Conservation (phyloP, 2,113 vertebrate species). For the Microcebus jonahi region DNA sequence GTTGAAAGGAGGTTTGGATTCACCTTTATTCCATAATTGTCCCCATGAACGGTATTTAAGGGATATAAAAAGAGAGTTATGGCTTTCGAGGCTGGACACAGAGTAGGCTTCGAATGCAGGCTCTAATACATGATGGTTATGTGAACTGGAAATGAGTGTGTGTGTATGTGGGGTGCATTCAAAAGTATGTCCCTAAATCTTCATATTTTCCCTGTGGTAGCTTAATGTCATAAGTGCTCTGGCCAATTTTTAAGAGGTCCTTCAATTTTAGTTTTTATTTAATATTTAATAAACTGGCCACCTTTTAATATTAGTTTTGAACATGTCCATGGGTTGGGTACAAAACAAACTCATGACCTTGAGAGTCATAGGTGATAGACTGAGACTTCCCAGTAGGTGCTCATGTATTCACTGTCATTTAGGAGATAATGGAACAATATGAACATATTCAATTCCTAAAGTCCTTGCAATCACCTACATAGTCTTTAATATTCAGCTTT, state of each 20-base stretch:
- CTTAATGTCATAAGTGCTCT: not conserved
- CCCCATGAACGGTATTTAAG: not conserved
- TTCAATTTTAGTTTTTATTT: not conserved
- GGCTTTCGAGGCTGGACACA: not conserved
- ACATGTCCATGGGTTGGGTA: not conserved
- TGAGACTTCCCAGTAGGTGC: not conserved
- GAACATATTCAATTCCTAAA: not conserved
- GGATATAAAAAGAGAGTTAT: not conserved
- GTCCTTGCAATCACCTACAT: slow-evolving; percentile 33
- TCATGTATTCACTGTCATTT: not conserved
- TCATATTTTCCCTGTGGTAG: not conserved
- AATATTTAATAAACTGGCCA: not conserved
- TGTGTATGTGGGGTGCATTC: not conserved
- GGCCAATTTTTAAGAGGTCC: not conserved
- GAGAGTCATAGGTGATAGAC: not conserved
- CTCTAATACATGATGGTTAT: not conserved
- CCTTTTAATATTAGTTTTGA: not conserved
- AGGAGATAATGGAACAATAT: not conserved
- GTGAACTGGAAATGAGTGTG: not conserved
- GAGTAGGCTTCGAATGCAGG: not conserved
- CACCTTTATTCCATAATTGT: not conserved
- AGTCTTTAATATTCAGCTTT: slow-evolving; percentile 43
- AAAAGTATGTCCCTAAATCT: not conserved
- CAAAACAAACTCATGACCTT: not conserved
- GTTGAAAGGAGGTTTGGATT: not conserved